phyloP scores from a whole-genome alignment of 2,797 vertebrate species.

The Sebastes flavidus region DNA sequence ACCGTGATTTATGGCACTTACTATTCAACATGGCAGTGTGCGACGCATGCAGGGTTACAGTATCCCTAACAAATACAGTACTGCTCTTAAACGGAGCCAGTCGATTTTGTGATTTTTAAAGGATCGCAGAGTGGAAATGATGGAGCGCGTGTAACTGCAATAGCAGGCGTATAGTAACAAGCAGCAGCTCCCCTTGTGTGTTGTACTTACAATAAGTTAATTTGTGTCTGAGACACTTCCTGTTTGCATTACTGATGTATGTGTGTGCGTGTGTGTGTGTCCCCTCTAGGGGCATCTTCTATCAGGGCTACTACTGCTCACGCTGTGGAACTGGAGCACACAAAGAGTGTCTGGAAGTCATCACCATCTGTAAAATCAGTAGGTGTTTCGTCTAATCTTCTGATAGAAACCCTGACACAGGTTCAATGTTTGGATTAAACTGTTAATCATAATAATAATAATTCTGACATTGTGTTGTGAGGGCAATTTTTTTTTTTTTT shows the following conservation, averaged over 20 bases:
- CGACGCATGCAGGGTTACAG: slow-evolving; percentile 28
- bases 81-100: slow-evolving; percentile 16
- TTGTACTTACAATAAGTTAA: slow-evolving; percentile 42
- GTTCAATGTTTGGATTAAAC: neutral
- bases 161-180: slow-evolving; percentile 27
- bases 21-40: slow-evolving; percentile 58
- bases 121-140: slow-evolving; percentile 31
- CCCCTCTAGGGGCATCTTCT: slow-evolving; percentile 91
- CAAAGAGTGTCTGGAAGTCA: slow-evolving; percentile 96
- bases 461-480: neutral
- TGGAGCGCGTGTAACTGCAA: neutral
- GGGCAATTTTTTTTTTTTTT: neutral
- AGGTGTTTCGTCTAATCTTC: slow-evolving; percentile 70
- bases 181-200: slow-evolving; percentile 23
- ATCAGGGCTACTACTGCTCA: slow-evolving; percentile 96
- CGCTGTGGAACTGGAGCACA: slow-evolving; percentile 94
- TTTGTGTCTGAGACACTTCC: slow-evolving; percentile 65
- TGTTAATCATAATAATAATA: no score
- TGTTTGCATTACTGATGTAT: slow-evolving; percentile 48
- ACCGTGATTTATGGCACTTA: slow-evolving; percentile 66
- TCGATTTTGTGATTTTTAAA: slow-evolving; percentile 39
- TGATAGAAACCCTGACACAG: neutral
- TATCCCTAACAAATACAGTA: slow-evolving; percentile 19
- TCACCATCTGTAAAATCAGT: slow-evolving; percentile 97
- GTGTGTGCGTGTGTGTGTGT: slow-evolving; percentile 24